A percentile compares a stretch with the other conserved stretches of the same genome.
These are phyloP conservation scores for Petrophora chlorosata DNA, from an alignment of 2,888 invertebrate genomes.

Conservation along the genomic window DNA sequence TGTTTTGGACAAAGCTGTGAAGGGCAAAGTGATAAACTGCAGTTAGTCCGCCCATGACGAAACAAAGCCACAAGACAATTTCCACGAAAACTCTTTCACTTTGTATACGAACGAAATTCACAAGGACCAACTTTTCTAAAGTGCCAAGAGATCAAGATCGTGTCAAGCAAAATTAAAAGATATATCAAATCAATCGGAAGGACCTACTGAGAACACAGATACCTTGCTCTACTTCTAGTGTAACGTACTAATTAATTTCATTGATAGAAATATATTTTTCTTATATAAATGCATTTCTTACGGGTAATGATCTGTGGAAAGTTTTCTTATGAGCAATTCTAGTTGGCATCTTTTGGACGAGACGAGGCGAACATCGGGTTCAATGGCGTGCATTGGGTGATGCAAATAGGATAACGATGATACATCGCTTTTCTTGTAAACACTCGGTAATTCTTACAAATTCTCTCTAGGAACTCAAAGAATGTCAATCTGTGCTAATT, in stretches of 20 bases:
- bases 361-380: no score
- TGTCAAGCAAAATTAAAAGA: not conserved
- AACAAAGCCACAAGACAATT: constrained; percentile 3
- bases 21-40: constrained; percentile 27
- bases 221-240: no score
- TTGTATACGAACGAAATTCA: not conserved
- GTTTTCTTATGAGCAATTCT: no score
- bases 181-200: not conserved
- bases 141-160: not conserved
- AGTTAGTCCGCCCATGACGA: constrained; percentile 20
- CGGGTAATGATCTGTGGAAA: no score
- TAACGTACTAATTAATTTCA: no score
- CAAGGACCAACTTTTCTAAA: not conserved
- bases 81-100: constrained; percentile 3
- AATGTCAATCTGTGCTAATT: constrained; percentile 2
- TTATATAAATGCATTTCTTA: no score
- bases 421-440: no score
- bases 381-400: no score
- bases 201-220: no score
- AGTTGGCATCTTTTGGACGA: no score
- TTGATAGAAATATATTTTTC: no score
- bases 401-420: no score
- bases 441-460: not conserved
- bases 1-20: constrained; percentile 20
- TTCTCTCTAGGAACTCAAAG: not conserved